Base-by-base conservation (phyloP, 2,113 vertebrate genomes). In the Varanus salvator region DNA sequence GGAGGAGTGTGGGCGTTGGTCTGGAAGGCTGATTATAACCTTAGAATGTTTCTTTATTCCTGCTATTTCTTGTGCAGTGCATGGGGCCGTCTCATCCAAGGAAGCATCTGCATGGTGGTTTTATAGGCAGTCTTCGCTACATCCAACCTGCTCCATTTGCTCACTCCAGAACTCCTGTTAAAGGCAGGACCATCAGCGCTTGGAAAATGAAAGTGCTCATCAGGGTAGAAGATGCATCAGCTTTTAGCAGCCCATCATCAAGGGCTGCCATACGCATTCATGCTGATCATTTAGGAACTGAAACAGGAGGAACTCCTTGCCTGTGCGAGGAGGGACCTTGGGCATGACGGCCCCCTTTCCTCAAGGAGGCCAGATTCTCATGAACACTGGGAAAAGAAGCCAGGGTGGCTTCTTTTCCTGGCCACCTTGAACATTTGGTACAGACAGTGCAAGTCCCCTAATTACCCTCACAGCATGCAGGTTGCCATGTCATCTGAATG, bases 11-110 rank as follows among this genome's bases (percentile, higher is more conserved):
- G 74, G 21, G 7, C 21, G 25, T 92, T 60, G 84, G 90, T 85
- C 88, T 87, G 66, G 88, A 86, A 44, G 83, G 27, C 4, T 85
- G 57, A 86, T 94, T 78, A 93, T 93, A 68, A 77, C 57, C 27
- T n/a, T 52, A 76, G 17, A 86, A n/a, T 71, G 66, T 95, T 94
- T 85, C 89, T 17, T 88, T 87, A 87, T 87, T 94, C 86, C 91
- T 91, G 50, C 91, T 75, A 68, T 92, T 93, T 85, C 57, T 85
- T 88, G 21, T 88, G 90, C 66, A 74, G 93, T 96, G 84, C 90
- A 78, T 68, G 83, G n/a, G 34, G 93, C 21, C 91, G 0, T 0
- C 38, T 92, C 14, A 38, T 84, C 90, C 82, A 86, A 80, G 52
- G 64, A 71, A 78, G 27, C 15, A 89, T 50, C n/a, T 78, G 48